Evolutionary conservation across 2,113 vertebrate species (phyloP), one percentile per base, ranked within the genome.

Genomic region (Oostethus manadensis): DNA sequence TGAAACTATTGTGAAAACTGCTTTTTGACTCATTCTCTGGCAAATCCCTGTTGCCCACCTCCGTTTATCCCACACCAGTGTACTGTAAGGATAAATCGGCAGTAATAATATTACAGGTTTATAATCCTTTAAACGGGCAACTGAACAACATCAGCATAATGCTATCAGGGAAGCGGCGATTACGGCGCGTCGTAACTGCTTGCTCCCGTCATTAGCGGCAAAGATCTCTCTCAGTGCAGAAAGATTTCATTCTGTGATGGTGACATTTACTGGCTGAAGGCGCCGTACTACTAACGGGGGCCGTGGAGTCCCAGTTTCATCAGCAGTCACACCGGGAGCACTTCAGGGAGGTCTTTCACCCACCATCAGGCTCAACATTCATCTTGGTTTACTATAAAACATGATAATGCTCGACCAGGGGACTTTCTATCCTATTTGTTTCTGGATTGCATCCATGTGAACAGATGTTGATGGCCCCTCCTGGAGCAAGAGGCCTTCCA

Each of bases 281-380:
- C 38, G 13, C 57, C 54, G 35, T 58, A 20, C 20, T 67, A 74
- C 63, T 76, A 72, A 83, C 68, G 59, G 64, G 59, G 74, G 75
- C 73, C 22, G 74, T 1, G 73, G 73, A 80, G 78, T 80, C 80
- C 78, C 80, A 75, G 56, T 86, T 76, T 83, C 73, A 69, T 78
- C 77, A 81, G 75, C 61, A 29, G 63, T 10, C 58, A 47, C 57
- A 50, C 53, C 50, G n/a, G 57, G 6, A 65, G 65, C 62, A 56
- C 69, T 67, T 77, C 1, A 1, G 69, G 78, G 79, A 75, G 79
- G 68, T 58, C 68, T 74, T 62, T 64, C 73, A 71, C 75, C 68
- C 68, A 42, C 38, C 38, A 42, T 42, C 38, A 42, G 13, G 11
- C 50, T 57, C 15, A 33, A 33, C 42, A 58, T 68, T 78, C 60